These are phyloP conservation scores for Drosophila prolongata DNA, from an alignment of 2,888 invertebrate species.

Conservation along the genomic window DNA sequence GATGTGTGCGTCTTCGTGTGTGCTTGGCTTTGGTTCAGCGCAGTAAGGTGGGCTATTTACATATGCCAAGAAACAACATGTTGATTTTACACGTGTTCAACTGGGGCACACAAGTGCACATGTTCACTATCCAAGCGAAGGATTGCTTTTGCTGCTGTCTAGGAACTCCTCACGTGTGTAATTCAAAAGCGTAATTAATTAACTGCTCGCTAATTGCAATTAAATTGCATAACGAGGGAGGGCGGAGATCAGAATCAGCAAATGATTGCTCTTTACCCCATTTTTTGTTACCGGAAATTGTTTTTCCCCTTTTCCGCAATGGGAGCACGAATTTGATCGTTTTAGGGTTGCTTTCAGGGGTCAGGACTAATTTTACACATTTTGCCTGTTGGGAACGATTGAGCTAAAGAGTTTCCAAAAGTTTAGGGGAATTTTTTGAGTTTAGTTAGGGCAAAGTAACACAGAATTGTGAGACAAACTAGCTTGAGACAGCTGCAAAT, in stretches of 20 bases:
- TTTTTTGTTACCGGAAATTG: slow-evolving; percentile 40
- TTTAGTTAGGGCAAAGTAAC: too few species aligned
- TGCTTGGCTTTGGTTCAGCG: slow-evolving; percentile 6
- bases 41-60: slow-evolving; percentile 39
- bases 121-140: background rate
- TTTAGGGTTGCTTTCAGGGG: slow-evolving; percentile 1
- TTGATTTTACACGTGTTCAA: slow-evolving; percentile 71
- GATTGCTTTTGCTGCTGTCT: slow-evolving; percentile 15
- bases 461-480: too few species aligned
- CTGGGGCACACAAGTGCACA: slow-evolving; percentile 32
- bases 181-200: slow-evolving; percentile 68
- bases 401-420: background rate
- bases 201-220: slow-evolving; percentile 69
- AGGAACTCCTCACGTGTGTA: slow-evolving; percentile 12
- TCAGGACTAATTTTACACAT: slow-evolving; percentile 7
- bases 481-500: too few species aligned
- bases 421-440: too few species aligned
- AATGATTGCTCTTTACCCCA: background rate
- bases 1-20: background rate
- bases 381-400: background rate
- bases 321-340: slow-evolving; percentile 31
- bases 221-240: slow-evolving; percentile 58
- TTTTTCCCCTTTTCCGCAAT: slow-evolving; percentile 23
- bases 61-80: slow-evolving; percentile 62
- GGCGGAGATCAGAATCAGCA: slow-evolving; percentile 18